These are phyloP conservation scores for Drosophila meridionalis DNA, from an alignment of 2,888 invertebrate genomes.

Conservation along the genomic window DNA sequence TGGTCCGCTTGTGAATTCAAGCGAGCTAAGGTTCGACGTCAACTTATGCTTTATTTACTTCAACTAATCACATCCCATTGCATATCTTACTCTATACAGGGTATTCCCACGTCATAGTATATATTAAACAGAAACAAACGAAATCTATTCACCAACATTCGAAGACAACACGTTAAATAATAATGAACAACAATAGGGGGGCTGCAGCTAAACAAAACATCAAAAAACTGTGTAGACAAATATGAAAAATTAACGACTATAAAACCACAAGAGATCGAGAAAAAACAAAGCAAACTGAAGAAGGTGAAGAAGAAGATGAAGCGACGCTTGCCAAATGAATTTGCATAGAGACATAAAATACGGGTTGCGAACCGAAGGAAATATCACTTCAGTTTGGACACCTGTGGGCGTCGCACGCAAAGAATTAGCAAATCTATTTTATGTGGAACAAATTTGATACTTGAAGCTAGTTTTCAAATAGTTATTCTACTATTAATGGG, in stretches of 20 bases:
- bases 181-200: conserved; percentile 27
- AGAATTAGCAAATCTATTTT: conserved; percentile 18
- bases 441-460: conserved; percentile 27
- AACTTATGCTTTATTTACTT: neutral
- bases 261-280: conserved; percentile 9
- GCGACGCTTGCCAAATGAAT: conserved; percentile 22
- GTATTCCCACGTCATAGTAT: neutral
- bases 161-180: conserved; percentile 18
- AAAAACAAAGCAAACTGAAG: neutral
- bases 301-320: neutral
- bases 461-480: neutral
- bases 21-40: neutral
- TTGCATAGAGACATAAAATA: conserved; percentile 40
- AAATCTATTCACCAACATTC: conserved; percentile 18
- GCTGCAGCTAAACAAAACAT: conserved; percentile 1
- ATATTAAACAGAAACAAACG: conserved; percentile 15
- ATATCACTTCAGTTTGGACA: neutral
- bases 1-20: neutral
- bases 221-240: neutral
- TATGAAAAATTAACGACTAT: conserved; percentile 33
- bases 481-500: neutral
- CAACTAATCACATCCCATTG: neutral
- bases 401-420: conserved; percentile 27
- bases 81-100: neutral
- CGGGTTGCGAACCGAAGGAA: conserved; percentile 15